phyloP scores from a whole-genome alignment of 2,888 invertebrate genomes.

The Cyclophora albipunctata region DNA sequence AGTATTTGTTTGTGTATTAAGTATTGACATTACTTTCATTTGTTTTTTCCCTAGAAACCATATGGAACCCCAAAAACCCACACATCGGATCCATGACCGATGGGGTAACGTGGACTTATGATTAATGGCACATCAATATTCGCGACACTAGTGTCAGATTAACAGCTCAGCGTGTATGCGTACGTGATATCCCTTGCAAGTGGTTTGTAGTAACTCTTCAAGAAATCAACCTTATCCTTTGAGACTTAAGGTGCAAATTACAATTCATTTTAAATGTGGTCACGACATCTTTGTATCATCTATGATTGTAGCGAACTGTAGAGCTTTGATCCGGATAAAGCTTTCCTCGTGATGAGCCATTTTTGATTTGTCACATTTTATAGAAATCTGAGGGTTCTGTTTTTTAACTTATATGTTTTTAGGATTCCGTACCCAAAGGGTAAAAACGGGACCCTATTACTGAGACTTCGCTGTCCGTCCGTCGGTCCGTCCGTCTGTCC shows the following conservation, averaged over 20 bases:
- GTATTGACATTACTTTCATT: no score
- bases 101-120: slow-evolving; percentile 20
- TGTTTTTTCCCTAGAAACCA: not conserved
- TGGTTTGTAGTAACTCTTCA: slow-evolving; percentile 3
- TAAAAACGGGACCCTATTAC: no score
- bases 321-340: no score
- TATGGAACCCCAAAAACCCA: slow-evolving; percentile 11
- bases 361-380: no score
- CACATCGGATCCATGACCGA: slow-evolving; percentile 19
- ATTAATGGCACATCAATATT: slow-evolving; percentile 60
- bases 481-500: no score
- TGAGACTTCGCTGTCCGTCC: no score
- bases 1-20: no score
- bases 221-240: not conserved
- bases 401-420: no score
- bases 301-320: not conserved
- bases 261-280: not conserved
- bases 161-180: slow-evolving; percentile 22
- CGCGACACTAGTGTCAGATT: slow-evolving; percentile 45
- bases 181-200: slow-evolving; percentile 37
- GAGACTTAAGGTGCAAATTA: not conserved
- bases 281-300: not conserved
- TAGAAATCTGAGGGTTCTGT: no score
- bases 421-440: no score
- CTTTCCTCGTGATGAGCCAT: no score